Conservation (phyloP, 1,140 invertebrate species). For the Heliconius hermathena region DNA sequence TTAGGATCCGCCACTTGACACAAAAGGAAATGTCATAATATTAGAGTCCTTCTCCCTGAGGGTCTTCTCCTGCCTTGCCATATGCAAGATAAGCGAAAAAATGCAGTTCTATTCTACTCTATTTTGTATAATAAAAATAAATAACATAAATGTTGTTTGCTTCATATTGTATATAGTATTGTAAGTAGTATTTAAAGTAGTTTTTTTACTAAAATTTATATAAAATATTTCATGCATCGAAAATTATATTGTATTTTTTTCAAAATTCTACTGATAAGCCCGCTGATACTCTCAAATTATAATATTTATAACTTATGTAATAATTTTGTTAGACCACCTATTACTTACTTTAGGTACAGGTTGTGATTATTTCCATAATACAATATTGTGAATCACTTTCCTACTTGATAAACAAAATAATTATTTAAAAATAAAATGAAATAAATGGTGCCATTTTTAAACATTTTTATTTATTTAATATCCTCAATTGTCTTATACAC, state of each 20-base stretch:
- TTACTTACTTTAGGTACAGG: conserved; percentile 46
- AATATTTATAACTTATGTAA: conserved; percentile 31
- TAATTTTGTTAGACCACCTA: conserved; percentile 45
- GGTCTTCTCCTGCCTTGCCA: background rate
- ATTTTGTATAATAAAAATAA: conserved; percentile 10
- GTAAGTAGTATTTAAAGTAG: conserved; percentile 58
- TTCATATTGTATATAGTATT: conserved; percentile 47
- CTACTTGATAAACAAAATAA: conserved; percentile 35
- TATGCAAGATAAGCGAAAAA: background rate
- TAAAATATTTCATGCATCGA: conserved; percentile 34
- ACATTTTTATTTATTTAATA: conserved; percentile 43
- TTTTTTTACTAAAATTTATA: conserved; percentile 55
- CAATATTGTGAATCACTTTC: conserved; percentile 30
- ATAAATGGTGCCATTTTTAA: conserved; percentile 67
- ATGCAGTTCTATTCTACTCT: background rate
- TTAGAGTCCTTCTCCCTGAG: background rate
- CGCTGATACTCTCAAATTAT: conserved; percentile 26
- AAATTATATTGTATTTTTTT: conserved; percentile 10
- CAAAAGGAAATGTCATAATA: background rate
- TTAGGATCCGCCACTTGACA: background rate
- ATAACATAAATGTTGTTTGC: conserved; percentile 36
- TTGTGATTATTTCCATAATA: conserved; percentile 63
- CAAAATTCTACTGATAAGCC: background rate
- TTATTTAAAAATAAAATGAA: conserved; percentile 42
- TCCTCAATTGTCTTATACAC: background rate